phyloP scores from a whole-genome alignment of 2,797 vertebrate genomes.

The Pagetopsis macropterus region DNA sequence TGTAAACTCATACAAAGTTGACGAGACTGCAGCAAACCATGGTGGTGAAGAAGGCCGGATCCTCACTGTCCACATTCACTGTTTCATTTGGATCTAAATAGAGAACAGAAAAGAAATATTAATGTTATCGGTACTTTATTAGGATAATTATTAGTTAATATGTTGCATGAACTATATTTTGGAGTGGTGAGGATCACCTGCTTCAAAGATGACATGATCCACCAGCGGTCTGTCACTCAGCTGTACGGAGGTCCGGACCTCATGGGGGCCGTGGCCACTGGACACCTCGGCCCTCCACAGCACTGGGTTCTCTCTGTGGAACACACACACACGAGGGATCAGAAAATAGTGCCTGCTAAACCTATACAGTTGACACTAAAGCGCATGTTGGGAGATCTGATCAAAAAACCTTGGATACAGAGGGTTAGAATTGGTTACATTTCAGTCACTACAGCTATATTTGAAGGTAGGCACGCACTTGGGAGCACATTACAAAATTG shows the following conservation, averaged over 20 bases:
- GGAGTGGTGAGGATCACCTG: slow-evolving; percentile 61
- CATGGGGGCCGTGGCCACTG: slow-evolving; percentile 86
- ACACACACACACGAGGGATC: slow-evolving; percentile 4
- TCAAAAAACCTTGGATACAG: neutral
- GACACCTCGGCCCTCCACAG: slow-evolving; percentile 90
- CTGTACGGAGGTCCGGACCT: slow-evolving; percentile 89
- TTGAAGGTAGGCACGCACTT: neutral
- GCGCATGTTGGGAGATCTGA: neutral
- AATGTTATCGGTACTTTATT: neutral
- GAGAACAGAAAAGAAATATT: neutral
- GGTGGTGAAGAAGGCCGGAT: slow-evolving; percentile 84
- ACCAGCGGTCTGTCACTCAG: slow-evolving; percentile 85
- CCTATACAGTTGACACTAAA: neutral
- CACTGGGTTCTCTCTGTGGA: slow-evolving; percentile 86
- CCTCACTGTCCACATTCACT: slow-evolving; percentile 81
- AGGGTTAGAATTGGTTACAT: neutral
- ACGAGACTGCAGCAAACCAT: slow-evolving; percentile 87
- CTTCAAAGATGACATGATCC: slow-evolving; percentile 83
- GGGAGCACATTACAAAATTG: neutral
- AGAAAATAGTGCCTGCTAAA: neutral
- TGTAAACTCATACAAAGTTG: slow-evolving; percentile 83
- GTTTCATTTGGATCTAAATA: slow-evolving; percentile 84
- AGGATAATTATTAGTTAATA: neutral
- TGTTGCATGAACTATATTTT: neutral
- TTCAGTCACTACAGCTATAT: neutral